Conservation (phyloP, 2,888 invertebrate genomes). For the Drosophila parthenogenetica region DNA sequence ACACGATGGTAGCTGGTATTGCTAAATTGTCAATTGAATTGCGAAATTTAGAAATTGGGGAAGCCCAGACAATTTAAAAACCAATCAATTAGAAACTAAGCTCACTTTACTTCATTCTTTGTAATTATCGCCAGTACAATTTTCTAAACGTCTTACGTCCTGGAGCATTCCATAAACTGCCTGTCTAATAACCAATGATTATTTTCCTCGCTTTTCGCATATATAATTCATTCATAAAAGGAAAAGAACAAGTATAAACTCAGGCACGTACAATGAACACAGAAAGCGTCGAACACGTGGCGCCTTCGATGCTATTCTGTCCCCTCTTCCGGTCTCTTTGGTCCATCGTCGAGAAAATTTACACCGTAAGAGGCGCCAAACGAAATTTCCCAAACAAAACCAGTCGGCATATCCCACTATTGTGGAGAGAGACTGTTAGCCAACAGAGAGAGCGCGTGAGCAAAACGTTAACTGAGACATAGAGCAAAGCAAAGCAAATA, state of each 20-base stretch:
- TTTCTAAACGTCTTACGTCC: background rate
- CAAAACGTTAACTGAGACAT: conserved; percentile 8
- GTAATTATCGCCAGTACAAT: conserved; percentile 1
- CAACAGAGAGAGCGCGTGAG: conserved; percentile 27
- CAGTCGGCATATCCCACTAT: conserved; percentile 66
- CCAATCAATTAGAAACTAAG: conserved; percentile 16
- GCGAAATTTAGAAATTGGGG: background rate
- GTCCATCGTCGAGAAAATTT: background rate
- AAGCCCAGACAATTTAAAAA: conserved; percentile 1
- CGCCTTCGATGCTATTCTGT: conserved; percentile 10
- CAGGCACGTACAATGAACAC: conserved; percentile 63
- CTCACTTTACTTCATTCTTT: background rate
- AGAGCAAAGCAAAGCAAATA: conserved; percentile 34
- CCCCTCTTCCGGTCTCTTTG: background rate
- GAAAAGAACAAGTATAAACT: background rate
- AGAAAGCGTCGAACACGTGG: conserved; percentile 62
- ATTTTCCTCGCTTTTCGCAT: conserved; percentile 26
- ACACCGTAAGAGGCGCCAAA: conserved; percentile 35
- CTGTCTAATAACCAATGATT: conserved; percentile 49
- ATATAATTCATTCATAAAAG: conserved; percentile 72
- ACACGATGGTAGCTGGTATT: conserved; percentile 26
- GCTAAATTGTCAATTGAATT: conserved; percentile 20
- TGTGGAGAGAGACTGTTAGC: conserved; percentile 31
- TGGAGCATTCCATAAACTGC: background rate
- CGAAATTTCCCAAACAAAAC: conserved; percentile 74